Percentiles rank a stretch among this genome's conserved stretches.
Conservation (phyloP, 2,113 vertebrate genomes). For the Malurus alboscapulatus region DNA sequence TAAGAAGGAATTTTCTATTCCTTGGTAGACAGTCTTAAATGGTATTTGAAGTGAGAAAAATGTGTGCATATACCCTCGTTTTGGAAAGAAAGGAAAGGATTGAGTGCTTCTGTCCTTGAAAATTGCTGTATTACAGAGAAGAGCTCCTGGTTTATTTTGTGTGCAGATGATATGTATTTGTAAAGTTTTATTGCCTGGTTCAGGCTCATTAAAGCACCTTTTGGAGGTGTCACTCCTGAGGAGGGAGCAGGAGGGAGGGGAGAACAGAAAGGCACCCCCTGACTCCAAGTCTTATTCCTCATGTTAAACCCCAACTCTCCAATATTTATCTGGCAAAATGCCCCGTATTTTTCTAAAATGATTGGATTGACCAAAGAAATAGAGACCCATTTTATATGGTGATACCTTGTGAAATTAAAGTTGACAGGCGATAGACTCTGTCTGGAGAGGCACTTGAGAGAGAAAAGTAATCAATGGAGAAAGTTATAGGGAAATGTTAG, state of each 20-base stretch:
- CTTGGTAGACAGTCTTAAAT: neutral
- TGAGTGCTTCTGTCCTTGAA: neutral
- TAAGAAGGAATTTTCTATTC: neutral
- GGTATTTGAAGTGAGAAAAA: neutral
- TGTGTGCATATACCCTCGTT: neutral
- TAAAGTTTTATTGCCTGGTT: neutral
- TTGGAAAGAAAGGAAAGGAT: neutral
- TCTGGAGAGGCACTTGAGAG: conserved; percentile 20
- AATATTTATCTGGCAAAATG: conserved; percentile 10
- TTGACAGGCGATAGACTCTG: conserved; percentile 17
- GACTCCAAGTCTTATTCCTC: neutral
- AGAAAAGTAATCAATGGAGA: conserved; percentile 46
- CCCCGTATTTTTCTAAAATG: neutral
- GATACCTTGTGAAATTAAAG: conserved; percentile 35
- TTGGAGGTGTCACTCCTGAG: neutral
- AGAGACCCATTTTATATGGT: neutral
- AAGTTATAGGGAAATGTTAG: conserved; percentile 35
- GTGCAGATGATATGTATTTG: neutral
- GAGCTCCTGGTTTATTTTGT: neutral
- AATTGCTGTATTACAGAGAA: neutral
- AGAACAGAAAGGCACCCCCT: neutral
- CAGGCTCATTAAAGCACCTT: neutral
- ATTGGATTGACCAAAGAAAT: conserved; percentile 29
- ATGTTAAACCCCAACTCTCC: neutral
- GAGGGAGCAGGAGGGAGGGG: neutral